Base-by-base conservation (phyloP, 2,888 invertebrate genomes). In the Hylaea fasciaria region DNA sequence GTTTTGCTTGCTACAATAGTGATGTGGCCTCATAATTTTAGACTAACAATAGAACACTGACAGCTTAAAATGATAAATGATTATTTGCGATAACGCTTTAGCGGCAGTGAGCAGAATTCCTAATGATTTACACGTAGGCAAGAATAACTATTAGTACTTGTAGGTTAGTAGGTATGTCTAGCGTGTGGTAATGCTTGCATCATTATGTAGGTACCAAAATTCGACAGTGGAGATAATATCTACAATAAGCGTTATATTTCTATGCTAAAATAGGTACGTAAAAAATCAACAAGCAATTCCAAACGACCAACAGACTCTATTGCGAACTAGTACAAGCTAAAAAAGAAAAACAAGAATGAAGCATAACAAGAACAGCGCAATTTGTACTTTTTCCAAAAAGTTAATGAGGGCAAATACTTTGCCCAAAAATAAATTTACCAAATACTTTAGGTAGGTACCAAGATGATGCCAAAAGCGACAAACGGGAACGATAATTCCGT, bases 341-440 rank as follows among this genome's bases (percentile, higher is more conserved):
- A 32, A 32, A 32, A 32, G 9, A 32, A 9, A 28, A 22, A 22
- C 22, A 5, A 22, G 22, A 22, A 22, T n/a, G n/a, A 22, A 22
- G 22, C 2, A 3, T 22, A 22, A 22, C 22, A 5, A 22, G 22
- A 22, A 35, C 35, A 57, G 28, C 39, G 41, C 47, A 48, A 28
- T 47, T 40, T 29, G 51, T 54, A 52, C 48, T 32, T 44, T 65
- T 48, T 50, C 48, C 45, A 66, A 60, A 51, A 46, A 59, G 53
- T 57, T 60, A 70, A 72, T 29, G 73, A 71, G 70, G 65, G 66
- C 70, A 70, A 63, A 64, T 57, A 55, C 61, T 60, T 48, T 58
- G 41, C 55, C 63, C 49, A 40, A 66, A 70, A 78, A 76, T 65
- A 69, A 69, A 68, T 64, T 64, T 62, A 68, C 57, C 64, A 59